Base-by-base conservation (phyloP, 2,113 vertebrate species). In the Halcyon senegalensis region DNA sequence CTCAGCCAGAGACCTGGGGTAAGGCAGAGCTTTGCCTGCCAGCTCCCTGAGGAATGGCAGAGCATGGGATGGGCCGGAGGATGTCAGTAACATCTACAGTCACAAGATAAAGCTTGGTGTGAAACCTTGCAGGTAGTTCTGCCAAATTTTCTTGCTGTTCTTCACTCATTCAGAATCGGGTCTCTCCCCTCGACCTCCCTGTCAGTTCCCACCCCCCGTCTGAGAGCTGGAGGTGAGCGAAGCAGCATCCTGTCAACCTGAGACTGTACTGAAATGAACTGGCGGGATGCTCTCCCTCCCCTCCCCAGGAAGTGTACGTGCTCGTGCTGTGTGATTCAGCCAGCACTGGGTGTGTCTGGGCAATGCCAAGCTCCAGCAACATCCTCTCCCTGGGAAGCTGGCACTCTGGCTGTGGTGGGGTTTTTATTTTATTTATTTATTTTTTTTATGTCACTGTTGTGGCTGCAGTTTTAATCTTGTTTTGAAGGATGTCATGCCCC, bases 291-390 rank as follows among this genome's bases (percentile, higher is more conserved):
- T 48, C 27, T 86, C n/a, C 16, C 31, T 30, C 27, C 39, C 31
- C 23, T 55, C 77, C 5, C 51, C 23, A 2, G 23, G 25, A 46
- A 5, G 23, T 27, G 2, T 9, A 10, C 0, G 2, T 69, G 68
- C 35, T 55, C 84, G 86, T 91, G 80, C 59, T 89, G 74, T 79
- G 46, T 2, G 1, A 19, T 78, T 64, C 76, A 68, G 24, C 80
- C 87, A 30, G 77, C 89, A 66, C 84, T 72, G 93, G 84, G 77
- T 89, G 87, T 89, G 91, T 91, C 94, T 82, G 80, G 64, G 83
- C 73, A 30, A 1, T 78, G 51, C 69, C 20, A 60, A 53, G 56
- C 86, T 89, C 60, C 48, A 25, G 51, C 56, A 55, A 8, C 43
- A 21, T 46, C 21, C 9, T n/a, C 21, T 80, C 44, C 68, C 50